These are phyloP conservation scores for Aspiorhynchus laticeps DNA, from an alignment of 2,113 vertebrate species.

Conservation along the genomic window DNA sequence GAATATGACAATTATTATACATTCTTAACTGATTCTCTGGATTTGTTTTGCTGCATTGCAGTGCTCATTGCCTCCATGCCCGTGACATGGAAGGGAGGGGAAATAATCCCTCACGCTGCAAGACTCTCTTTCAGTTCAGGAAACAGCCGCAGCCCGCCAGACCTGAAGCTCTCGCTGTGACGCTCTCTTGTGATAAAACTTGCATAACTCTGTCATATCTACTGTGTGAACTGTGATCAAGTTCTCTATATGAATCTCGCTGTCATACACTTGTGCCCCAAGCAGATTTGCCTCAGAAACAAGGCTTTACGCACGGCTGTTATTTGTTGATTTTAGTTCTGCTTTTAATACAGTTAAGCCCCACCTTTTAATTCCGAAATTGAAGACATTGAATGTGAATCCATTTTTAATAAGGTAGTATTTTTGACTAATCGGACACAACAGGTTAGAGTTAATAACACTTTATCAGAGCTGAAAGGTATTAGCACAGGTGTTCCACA, in stretches of 20 bases:
- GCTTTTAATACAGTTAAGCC: too few species aligned
- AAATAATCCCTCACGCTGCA: conserved; percentile 41
- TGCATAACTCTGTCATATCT: conserved; percentile 42
- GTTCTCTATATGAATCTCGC: conserved; percentile 9
- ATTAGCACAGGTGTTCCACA: too few species aligned
- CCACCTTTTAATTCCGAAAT: too few species aligned
- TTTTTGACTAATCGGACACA: too few species aligned
- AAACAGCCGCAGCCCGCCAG: conserved; percentile 9
- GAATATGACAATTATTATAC: conserved; percentile 16
- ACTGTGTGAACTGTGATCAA: conserved; percentile 16
- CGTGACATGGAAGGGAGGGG: conserved; percentile 56
- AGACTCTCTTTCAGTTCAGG: conserved; percentile 33
- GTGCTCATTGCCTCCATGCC: conserved; percentile 63
- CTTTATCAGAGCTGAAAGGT: too few species aligned
- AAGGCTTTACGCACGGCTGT: not conserved
- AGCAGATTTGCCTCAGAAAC: conserved; percentile 8
- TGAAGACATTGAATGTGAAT: too few species aligned
- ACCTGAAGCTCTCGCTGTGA: not conserved
- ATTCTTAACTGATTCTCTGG: conserved; percentile 62
- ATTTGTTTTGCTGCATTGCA: conserved; percentile 82
- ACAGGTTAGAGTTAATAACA: too few species aligned
- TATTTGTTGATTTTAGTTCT: too few species aligned
- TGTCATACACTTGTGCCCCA: not conserved
- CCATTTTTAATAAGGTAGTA: too few species aligned
- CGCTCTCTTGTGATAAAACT: not conserved